Evolutionary conservation across 2,888 invertebrate species (phyloP), one percentile per base, ranked within the genome.

Genomic region (Leucozona laternaria): DNA sequence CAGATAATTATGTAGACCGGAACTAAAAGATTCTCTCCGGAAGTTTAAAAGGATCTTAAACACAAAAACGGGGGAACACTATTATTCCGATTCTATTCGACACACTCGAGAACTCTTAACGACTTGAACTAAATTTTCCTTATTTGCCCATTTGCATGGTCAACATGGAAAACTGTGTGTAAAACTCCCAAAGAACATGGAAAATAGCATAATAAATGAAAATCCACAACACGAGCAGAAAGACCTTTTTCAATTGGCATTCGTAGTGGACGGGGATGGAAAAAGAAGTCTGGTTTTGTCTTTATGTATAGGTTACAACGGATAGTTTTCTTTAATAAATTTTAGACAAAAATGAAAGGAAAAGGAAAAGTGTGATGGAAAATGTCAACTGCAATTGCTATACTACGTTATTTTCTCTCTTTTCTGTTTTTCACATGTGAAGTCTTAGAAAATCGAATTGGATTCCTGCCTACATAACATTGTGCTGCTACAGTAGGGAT

Each of bases 401-500:
- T 22, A 2, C 25, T 53, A 15, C 25, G 8, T 8, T 15, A 53
- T 1, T 53, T 53, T 25, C 7, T 25, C 53, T 7, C 25, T 53
- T 53, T 53, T 25, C 6, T 48, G 43, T 48, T 55, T 50, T 79
- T 43, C 25, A 25, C 5, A 13, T 17, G 64, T 43, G 84, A 84
- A 84, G 84, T 66, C 84, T 80, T 84, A 84, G 76, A 84, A 84
- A 80, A 76, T 84, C 76, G 45, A 84, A 71, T 45, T 80, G 64
- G 57, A 77, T 71, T 50, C 22, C 20, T 34, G 15, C 20, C 22
- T 40, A 8, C 20, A 17, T 37, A n/a, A n/a, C n/a, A 4, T n/a
- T 57, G 17, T n/a, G 4, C 31, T n/a, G 10, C 10, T n/a, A 71
- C 48, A 78, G 40, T 11, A 45, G 45, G 25, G n/a, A 8, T 48